A percentile compares a stretch with the other conserved stretches of the same genome.
These are phyloP conservation scores for Drosophila mimetica DNA, from an alignment of 2,888 invertebrate genomes.

Conservation along the genomic window DNA sequence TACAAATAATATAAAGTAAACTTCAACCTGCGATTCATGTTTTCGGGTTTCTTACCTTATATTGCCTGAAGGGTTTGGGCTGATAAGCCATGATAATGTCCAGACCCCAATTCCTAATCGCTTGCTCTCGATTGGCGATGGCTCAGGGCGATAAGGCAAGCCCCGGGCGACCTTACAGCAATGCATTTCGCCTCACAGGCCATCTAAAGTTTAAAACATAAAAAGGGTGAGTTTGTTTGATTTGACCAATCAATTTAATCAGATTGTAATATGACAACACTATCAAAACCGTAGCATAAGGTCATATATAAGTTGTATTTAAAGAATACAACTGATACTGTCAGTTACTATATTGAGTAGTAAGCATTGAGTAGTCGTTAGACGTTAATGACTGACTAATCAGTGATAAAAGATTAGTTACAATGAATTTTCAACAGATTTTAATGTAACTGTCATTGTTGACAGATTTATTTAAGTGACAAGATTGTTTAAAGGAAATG, in stretches of 20 bases:
- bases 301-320: too few relatives aligned
- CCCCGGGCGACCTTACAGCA: slow-evolving; percentile 1
- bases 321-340: neutral
- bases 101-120: slow-evolving; percentile 30
- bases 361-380: neutral
- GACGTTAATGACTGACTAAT: neutral
- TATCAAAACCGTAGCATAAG: neutral
- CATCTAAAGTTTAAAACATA: neutral
- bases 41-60: neutral
- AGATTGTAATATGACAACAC: slow-evolving; percentile 3
- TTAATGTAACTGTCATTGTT: too few relatives aligned
- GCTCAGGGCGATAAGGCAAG: slow-evolving; percentile 11
- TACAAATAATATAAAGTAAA: slow-evolving; percentile 12
- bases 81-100: slow-evolving; percentile 34
- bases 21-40: slow-evolving; percentile 21
- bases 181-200: neutral
- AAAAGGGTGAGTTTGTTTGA: slow-evolving; percentile 10
- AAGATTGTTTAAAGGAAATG: too few relatives aligned
- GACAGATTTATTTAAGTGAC: too few relatives aligned
- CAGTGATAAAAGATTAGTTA: too few relatives aligned
- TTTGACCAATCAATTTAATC: slow-evolving; percentile 3
- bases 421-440: too few relatives aligned
- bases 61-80: slow-evolving; percentile 6
- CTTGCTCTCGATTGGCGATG: slow-evolving; percentile 39
- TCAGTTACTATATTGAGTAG: too few relatives aligned